A percentile compares a stretch with the other conserved stretches of the same genome.
phyloP scores from a whole-genome alignment of 2,797 vertebrate genomes.

The Prionace glauca region DNA sequence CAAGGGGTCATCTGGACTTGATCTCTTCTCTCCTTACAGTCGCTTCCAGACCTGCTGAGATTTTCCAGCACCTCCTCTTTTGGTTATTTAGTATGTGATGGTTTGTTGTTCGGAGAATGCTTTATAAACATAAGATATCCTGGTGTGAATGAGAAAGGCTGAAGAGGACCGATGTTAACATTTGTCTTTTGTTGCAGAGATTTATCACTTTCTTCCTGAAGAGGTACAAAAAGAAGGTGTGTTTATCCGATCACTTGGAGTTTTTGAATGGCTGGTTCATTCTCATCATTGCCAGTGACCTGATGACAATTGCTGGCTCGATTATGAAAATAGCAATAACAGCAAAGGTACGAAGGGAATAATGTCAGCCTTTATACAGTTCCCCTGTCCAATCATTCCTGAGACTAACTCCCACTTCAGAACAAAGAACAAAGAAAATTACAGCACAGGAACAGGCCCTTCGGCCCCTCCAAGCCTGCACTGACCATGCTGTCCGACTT shows the following conservation, averaged over 20 bases:
- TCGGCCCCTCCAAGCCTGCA: too few relatives aligned
- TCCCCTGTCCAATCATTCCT: not conserved
- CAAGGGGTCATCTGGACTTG: too few relatives aligned
- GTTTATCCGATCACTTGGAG: slow-evolving; percentile 69
- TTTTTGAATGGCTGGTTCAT: slow-evolving; percentile 93
- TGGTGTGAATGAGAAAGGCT: not conserved
- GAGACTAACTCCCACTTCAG: not conserved
- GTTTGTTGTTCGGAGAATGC: not conserved
- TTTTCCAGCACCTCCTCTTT: too few relatives aligned
- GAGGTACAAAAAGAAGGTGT: slow-evolving; percentile 67
- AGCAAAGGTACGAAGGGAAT: slow-evolving; percentile 70
- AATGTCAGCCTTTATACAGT: not conserved
- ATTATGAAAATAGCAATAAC: slow-evolving; percentile 97
- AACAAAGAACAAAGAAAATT: too few relatives aligned
- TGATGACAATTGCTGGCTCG: slow-evolving; percentile 82
- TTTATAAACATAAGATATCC: not conserved
- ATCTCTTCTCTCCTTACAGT: too few relatives aligned
- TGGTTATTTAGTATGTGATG: too few relatives aligned
- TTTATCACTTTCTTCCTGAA: slow-evolving; percentile 77
- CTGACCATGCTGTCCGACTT: too few relatives aligned
- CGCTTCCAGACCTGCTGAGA: too few relatives aligned
- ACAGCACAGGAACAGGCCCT: too few relatives aligned
- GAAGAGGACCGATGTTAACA: not conserved
- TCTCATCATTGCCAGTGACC: slow-evolving; percentile 83
- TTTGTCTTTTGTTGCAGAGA: slow-evolving; percentile 56